Conservation (phyloP, 2,113 vertebrate genomes). For the Micronycteris hirsuta region DNA sequence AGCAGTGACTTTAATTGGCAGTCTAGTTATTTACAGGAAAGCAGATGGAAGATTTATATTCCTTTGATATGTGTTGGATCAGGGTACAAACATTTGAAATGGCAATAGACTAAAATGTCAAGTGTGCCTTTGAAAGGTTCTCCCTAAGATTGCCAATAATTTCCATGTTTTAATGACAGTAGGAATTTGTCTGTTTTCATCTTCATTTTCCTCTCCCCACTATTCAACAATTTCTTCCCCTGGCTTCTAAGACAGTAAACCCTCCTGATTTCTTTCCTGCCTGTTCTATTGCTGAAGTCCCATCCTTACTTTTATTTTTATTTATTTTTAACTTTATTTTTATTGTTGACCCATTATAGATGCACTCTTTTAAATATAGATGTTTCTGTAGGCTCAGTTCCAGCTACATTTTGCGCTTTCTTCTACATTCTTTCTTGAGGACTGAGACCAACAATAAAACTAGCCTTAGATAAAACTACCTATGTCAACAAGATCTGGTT, state of each 20-base stretch:
- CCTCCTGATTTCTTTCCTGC: background rate
- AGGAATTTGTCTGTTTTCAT: background rate
- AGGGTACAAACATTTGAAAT: slow-evolving; percentile 29
- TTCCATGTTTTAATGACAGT: background rate
- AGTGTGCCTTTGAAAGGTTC: background rate
- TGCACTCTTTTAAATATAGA: background rate
- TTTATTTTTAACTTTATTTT: too few species aligned
- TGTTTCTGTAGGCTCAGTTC: background rate
- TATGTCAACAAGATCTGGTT: background rate
- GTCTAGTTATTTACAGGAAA: slow-evolving; percentile 3
- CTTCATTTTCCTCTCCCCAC: background rate
- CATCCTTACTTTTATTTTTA: background rate
- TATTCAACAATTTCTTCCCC: background rate
- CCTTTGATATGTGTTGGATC: background rate
- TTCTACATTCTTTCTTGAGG: background rate
- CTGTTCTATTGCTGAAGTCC: background rate
- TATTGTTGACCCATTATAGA: too few species aligned
- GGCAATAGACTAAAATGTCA: slow-evolving; percentile 1
- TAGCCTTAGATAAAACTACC: background rate
- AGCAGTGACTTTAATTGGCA: slow-evolving; percentile 25
- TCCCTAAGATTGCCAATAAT: background rate
- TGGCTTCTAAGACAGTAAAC: background rate
- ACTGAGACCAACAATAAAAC: background rate
- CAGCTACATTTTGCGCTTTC: background rate
- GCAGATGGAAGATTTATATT: slow-evolving; percentile 18